A percentile compares a stretch with the other conserved stretches of the same genome.
These are phyloP conservation scores for Plemyria rubiginata DNA, from an alignment of 2,888 invertebrate species.

Conservation along the genomic window DNA sequence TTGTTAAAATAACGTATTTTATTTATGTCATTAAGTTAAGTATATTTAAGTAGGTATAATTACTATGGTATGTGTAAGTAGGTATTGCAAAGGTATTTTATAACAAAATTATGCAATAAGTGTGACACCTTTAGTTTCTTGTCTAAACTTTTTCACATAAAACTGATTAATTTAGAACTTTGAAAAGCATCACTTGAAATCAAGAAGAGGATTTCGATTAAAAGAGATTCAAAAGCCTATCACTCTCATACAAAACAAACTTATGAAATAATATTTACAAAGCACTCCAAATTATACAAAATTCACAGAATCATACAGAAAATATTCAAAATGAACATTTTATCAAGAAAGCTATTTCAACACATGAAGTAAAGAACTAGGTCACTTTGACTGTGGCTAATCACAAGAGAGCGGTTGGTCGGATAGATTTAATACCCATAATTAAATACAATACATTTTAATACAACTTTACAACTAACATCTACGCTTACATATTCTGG, in stretches of 20 bases:
- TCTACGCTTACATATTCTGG: slow-evolving; percentile 79
- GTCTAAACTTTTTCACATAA: slow-evolving; percentile 28
- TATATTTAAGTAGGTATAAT: slow-evolving; percentile 59
- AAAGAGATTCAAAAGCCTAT: slow-evolving; percentile 82
- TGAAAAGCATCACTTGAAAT: slow-evolving; percentile 55
- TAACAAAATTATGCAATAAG: slow-evolving; percentile 35
- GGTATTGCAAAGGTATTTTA: slow-evolving; percentile 49
- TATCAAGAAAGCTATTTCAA: slow-evolving; percentile 60
- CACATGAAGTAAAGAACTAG: slow-evolving; percentile 66
- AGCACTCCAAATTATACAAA: slow-evolving; percentile 79
- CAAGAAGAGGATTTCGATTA: slow-evolving; percentile 59
- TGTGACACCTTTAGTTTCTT: slow-evolving; percentile 32
- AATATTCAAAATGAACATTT: slow-evolving; percentile 59
- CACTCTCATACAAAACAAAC: slow-evolving; percentile 76
- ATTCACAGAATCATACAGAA: slow-evolving; percentile 61
- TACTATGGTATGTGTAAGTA: slow-evolving; percentile 50
- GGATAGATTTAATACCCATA: slow-evolving; percentile 80
- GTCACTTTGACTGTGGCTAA: slow-evolving; percentile 72
- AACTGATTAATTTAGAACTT: slow-evolving; percentile 33
- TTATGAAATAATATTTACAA: slow-evolving; percentile 83
- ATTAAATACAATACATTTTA: slow-evolving; percentile 83
- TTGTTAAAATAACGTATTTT: slow-evolving; percentile 56
- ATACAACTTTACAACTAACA: slow-evolving; percentile 84
- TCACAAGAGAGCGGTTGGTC: slow-evolving; percentile 82
- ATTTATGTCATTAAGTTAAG: slow-evolving; percentile 41